These are phyloP conservation scores for Nemopilema nomurai DNA, from an alignment of 30 jellyfish, hydroid and myxozoan species.

Conservation along the genomic window DNA sequence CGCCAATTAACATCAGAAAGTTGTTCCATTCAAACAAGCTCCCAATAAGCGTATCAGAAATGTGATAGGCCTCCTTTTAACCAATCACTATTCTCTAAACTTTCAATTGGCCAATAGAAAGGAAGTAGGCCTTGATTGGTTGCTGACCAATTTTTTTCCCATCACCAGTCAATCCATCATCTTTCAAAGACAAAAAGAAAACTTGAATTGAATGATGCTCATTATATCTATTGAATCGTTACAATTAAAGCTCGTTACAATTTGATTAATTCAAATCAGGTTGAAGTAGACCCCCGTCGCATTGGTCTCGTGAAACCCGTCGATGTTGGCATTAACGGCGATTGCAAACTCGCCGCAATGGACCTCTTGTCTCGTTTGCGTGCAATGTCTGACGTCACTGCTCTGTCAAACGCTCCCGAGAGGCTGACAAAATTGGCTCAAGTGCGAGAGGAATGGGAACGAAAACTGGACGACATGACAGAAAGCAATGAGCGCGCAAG, in stretches of 20 bases:
- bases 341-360: slow-evolving; percentile 56
- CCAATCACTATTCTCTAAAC: too few species aligned
- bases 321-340: slow-evolving; percentile 83
- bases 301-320: slow-evolving; percentile 73
- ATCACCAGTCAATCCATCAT: too few species aligned
- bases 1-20: too few species aligned
- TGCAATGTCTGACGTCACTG: slow-evolving; percentile 45
- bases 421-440: slow-evolving; percentile 56
- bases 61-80: too few species aligned
- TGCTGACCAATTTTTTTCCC: too few species aligned
- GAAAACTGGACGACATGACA: slow-evolving; percentile 64
- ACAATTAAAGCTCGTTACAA: not conserved
- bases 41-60: too few species aligned
- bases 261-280: not conserved
- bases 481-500: slow-evolving; percentile 38
- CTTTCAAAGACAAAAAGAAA: too few species aligned
- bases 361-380: slow-evolving; percentile 64
- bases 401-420: slow-evolving; percentile 52
- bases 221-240: too few species aligned
- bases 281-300: slow-evolving; percentile 77
- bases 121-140: too few species aligned
- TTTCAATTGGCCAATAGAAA: too few species aligned
- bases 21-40: too few species aligned
- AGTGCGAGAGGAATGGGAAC: slow-evolving; percentile 71
- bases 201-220: too few species aligned